A percentile compares a stretch with the other conserved stretches of the same genome.
These are phyloP conservation scores for Pelobates fuscus DNA, from an alignment of 2,113 vertebrate genomes.

Conservation along the genomic window DNA sequence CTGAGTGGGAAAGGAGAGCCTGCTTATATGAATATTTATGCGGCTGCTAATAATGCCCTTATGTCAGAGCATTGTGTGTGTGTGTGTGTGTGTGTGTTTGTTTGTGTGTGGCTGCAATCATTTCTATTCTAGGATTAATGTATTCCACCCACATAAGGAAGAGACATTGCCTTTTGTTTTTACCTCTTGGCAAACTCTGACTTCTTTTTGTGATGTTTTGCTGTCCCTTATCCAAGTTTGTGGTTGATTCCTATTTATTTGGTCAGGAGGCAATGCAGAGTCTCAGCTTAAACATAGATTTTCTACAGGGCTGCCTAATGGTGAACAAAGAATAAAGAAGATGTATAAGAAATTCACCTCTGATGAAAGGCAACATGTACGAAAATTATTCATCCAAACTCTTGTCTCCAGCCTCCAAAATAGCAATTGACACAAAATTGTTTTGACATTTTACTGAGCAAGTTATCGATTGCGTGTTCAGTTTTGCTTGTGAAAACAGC, in stretches of 20 bases:
- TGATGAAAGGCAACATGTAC: constrained; percentile 2
- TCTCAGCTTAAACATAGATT: not conserved
- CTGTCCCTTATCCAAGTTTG: not conserved
- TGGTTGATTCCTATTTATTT: constrained; percentile 24
- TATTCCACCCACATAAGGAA: constrained; percentile 45
- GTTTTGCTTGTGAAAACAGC: not conserved
- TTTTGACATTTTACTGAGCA: not conserved
- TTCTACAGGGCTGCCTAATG: constrained; percentile 1
- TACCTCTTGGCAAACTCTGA: constrained; percentile 24
- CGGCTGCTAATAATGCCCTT: constrained; percentile 47
- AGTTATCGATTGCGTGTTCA: not conserved
- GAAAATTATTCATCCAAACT: not conserved
- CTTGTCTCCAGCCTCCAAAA: not conserved
- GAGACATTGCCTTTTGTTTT: constrained; percentile 28
- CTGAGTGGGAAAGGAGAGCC: constrained; percentile 32
- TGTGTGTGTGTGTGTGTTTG: constrained; percentile 33
- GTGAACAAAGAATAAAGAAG: not conserved
- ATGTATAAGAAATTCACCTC: constrained; percentile 5
- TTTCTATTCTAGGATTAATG: constrained; percentile 39
- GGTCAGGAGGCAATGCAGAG: not conserved
- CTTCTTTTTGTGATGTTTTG: constrained; percentile 14
- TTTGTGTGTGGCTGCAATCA: constrained; percentile 22
- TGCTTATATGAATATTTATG: constrained; percentile 51
- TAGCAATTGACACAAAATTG: not conserved
- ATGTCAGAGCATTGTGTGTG: constrained; percentile 47